Evolutionary conservation across 2,888 invertebrate species (phyloP).

Genomic region (Synanthedon tipuliformis): DNA sequence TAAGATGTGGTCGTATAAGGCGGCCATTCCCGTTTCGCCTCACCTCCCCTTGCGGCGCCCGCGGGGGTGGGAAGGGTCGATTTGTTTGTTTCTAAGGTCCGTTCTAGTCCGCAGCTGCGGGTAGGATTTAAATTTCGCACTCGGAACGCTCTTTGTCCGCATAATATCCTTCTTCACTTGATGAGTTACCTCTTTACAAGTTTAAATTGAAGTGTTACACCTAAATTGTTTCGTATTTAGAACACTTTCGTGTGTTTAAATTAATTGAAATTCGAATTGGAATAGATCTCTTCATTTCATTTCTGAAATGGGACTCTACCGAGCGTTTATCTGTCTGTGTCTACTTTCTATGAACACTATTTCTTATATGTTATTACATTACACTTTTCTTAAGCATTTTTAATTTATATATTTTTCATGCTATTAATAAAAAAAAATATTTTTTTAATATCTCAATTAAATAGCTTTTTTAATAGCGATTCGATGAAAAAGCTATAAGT

Average conservation of each 20-base stretch:
- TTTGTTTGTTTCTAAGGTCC: conserved; percentile 67
- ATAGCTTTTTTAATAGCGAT: too few species aligned
- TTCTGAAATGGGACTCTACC: conserved; percentile 1
- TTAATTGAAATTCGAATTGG: conserved; percentile 6
- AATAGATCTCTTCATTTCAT: conserved; percentile 6
- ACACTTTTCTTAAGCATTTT: too few species aligned
- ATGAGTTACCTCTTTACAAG: conserved; percentile 57
- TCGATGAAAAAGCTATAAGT: too few species aligned
- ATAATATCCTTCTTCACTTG: conserved; percentile 46
- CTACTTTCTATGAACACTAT: too few species aligned
- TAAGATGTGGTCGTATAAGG: conserved; percentile 69
- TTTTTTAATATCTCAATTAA: too few species aligned
- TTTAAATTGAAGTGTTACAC: conserved; percentile 51
- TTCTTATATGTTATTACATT: too few species aligned
- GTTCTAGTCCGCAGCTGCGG: conserved; percentile 53
- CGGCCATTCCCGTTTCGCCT: conserved; percentile 37
- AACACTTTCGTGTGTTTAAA: conserved; percentile 13
- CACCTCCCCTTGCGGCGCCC: conserved; percentile 11
- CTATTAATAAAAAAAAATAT: too few species aligned
- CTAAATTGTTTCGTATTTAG: conserved; percentile 29
- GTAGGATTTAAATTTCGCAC: conserved; percentile 60
- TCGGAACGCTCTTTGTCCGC: conserved; percentile 46
- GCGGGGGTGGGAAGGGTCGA: conserved; percentile 25
- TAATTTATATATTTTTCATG: too few species aligned
- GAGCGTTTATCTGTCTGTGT: background rate